A percentile compares a stretch with the other conserved stretches of the same genome.
These are phyloP conservation scores for Anoplophora glabripennis DNA, from an alignment of 1,140 invertebrate genomes.

Conservation along the genomic window DNA sequence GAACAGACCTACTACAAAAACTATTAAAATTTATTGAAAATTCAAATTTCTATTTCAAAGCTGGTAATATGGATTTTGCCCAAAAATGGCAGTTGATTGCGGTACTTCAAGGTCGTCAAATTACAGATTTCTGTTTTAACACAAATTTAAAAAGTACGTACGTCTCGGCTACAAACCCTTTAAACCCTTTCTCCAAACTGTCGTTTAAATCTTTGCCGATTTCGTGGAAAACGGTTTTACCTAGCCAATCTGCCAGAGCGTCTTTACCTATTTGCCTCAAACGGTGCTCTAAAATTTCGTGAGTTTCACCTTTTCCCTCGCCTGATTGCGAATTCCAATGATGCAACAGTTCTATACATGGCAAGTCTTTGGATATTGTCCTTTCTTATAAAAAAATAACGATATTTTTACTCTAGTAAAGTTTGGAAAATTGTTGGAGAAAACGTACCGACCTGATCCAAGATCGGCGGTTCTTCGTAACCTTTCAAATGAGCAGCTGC, in stretches of 20 bases:
- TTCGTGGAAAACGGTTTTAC: conserved; percentile 56
- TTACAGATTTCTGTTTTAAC: too few species aligned
- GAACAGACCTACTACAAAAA: too few species aligned
- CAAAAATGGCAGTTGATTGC: too few species aligned
- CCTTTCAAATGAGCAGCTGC: conserved; percentile 55
- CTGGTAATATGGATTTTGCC: too few species aligned
- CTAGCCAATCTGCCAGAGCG: conserved; percentile 60
- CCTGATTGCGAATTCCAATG: conserved; percentile 55
- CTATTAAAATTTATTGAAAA: too few species aligned
- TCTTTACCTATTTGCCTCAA: conserved; percentile 56
- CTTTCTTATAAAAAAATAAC: conserved; percentile 42
- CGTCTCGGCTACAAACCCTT: neutral
- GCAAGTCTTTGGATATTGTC: conserved; percentile 50
- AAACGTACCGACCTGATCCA: conserved; percentile 50
- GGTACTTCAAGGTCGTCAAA: too few species aligned
- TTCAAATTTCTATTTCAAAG: too few species aligned
- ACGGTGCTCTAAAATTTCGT: conserved; percentile 53
- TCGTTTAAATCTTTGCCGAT: conserved; percentile 56
- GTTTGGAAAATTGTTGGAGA: neutral
- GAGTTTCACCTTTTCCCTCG: conserved; percentile 55
- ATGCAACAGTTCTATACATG: conserved; percentile 55
- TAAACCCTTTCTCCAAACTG: conserved; percentile 39
- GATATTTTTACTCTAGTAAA: neutral
- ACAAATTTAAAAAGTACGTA: neutral
- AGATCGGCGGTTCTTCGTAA: conserved; percentile 52